Evolutionary conservation across 2,113 vertebrate genomes (phyloP).

Genomic region (Nothobranchius furzeri): DNA sequence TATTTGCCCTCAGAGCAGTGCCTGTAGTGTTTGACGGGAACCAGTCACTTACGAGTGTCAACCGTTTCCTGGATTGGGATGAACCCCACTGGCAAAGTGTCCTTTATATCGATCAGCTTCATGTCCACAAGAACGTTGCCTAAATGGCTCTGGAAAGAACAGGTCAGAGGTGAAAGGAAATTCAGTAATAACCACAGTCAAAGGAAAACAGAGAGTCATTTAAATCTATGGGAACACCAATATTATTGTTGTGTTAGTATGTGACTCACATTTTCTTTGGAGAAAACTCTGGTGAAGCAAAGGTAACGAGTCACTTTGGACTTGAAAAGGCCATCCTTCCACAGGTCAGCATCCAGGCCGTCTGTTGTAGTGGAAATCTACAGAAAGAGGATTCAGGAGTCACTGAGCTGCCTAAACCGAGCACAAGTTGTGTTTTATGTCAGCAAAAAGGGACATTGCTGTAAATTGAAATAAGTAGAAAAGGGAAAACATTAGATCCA

Average conservation of each 20-base stretch:
- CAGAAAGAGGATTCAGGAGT: constrained; percentile 15
- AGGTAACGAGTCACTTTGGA: constrained; percentile 99
- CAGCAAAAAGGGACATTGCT: no score
- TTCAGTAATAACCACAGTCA: no score
- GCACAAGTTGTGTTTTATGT: no score
- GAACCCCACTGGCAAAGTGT: constrained; percentile 96
- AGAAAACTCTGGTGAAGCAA: constrained; percentile 97
- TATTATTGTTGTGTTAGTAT: background rate
- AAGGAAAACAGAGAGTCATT: no score
- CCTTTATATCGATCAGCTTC: constrained; percentile 98
- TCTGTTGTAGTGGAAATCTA: constrained; percentile 95
- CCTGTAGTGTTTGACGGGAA: no score
- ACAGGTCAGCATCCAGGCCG: constrained; percentile 96
- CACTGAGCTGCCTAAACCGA: no score
- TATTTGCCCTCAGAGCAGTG: no score
- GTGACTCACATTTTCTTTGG: constrained; percentile 94
- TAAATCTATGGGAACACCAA: no score
- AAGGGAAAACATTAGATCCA: no score
- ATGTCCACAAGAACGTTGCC: constrained; percentile 97
- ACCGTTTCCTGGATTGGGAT: constrained; percentile 98
- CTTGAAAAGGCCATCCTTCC: constrained; percentile 98
- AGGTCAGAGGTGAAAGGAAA: background rate
- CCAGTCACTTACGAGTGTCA: constrained; percentile 89
- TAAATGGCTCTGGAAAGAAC: constrained; percentile 87
- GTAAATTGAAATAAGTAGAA: no score